Base-by-base conservation (phyloP, 1,140 invertebrate species). In the Eciton burchellii region DNA sequence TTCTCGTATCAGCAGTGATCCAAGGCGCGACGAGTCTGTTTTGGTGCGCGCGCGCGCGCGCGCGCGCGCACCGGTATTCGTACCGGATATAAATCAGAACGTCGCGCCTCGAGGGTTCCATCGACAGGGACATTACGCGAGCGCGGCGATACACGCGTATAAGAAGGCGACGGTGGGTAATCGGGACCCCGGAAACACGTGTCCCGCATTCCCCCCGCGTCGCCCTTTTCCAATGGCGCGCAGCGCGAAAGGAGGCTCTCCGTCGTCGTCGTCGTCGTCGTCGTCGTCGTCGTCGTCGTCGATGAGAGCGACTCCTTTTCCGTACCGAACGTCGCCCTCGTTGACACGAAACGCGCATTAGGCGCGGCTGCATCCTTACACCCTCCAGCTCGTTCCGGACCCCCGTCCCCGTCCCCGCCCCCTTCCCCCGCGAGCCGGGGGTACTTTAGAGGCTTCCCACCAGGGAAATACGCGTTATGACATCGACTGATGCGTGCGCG, bases 291-390 rank as follows among this genome's bases (percentile, higher is more conserved):
- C 35, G 35, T 35, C 35, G 35, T 62, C 35, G 59, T 63, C 66
- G 72, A 54, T 76, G 77, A 87, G 62, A 54, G 73, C 88, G 86
- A 86, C 85, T 88, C 85, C 89, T 91, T 88, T 88, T 84, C 85
- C 84, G 83, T 74, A 60, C 63, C 76, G 79, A 90, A 70, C 72
- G 81, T 70, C 89, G 88, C 82, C 89, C 89, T 86, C 85, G 85
- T 89, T 90, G 89, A 93, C 92, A 92, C 85, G 92, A 88, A 93
- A 92, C 86, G 88, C 92, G 92, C 92, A 93, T 93, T 93, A 93
- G 89, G 83, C 91, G 86, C 85, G 87, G 74, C 83, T 88, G 90
- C 90, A 89, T 91, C 89, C 88, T 89, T 88, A 82, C 82, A 84
- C 65, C 90, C 87, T 76, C 56, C 56, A 70, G 86, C 87, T 89